phyloP scores from a whole-genome alignment of 2,888 invertebrate species.

The Ptychoptera albimana region DNA sequence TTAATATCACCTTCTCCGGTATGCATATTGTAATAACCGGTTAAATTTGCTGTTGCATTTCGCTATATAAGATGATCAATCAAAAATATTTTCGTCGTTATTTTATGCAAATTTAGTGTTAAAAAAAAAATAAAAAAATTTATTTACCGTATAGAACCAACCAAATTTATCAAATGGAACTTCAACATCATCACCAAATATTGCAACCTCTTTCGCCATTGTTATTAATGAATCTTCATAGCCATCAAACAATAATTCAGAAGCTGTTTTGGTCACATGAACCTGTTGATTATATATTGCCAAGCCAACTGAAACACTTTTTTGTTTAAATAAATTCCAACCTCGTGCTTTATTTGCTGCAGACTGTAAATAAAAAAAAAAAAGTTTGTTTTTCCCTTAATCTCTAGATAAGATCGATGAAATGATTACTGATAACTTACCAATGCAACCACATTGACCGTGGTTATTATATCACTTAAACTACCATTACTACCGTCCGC shows the following conservation, averaged over 20 bases:
- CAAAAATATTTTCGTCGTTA: not conserved
- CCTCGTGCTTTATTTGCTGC: constrained; percentile 34
- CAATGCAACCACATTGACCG: constrained; percentile 60
- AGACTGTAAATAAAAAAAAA: constrained; percentile 24
- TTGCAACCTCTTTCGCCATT: constrained; percentile 41
- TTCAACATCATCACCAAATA: constrained; percentile 35
- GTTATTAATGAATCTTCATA: constrained; percentile 59
- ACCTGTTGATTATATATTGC: constrained; percentile 38
- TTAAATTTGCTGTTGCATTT: constrained; percentile 55
- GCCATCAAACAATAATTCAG: constrained; percentile 63
- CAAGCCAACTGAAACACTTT: constrained; percentile 42
- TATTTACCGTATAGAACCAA: constrained; percentile 62
- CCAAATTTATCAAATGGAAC: constrained; percentile 65
- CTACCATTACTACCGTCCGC: constrained; percentile 46
- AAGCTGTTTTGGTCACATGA: constrained; percentile 43
- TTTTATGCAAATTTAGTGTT: not conserved
- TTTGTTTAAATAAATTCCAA: constrained; percentile 40
- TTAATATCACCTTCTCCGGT: constrained; percentile 46
- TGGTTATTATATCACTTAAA: constrained; percentile 52
- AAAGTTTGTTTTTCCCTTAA: not conserved
- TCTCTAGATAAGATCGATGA: not conserved
- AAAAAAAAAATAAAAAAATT: too few relatives aligned
- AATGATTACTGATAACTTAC: constrained; percentile 43
- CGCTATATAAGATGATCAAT: constrained; percentile 36
- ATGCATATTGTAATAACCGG: constrained; percentile 61